phyloP scores from a whole-genome alignment of 2,888 invertebrate species.

The Caenorhabditis zanzibari region DNA sequence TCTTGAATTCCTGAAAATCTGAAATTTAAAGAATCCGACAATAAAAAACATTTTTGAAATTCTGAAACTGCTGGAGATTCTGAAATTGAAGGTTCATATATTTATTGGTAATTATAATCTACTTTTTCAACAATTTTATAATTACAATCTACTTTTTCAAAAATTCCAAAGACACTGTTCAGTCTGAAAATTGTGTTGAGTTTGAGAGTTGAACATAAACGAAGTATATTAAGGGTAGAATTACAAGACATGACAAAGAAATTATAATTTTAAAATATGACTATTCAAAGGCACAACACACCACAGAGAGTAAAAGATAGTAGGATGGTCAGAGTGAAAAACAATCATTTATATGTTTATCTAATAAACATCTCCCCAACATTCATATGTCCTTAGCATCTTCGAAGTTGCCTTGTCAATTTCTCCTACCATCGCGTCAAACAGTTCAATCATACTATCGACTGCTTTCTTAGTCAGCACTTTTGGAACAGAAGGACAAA shows the following conservation, averaged over 20 bases:
- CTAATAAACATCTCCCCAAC: slow-evolving; percentile 30
- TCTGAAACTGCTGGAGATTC: no score
- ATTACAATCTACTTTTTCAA: no score
- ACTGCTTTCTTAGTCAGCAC: slow-evolving; percentile 62
- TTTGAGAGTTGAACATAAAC: no score
- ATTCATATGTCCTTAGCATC: slow-evolving; percentile 38
- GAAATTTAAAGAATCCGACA: no score
- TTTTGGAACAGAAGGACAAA: slow-evolving; percentile 44
- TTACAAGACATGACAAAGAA: neutral
- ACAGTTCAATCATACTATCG: slow-evolving; percentile 59
- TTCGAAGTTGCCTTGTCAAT: slow-evolving; percentile 48
- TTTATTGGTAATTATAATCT: no score
- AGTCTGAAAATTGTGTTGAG: no score
- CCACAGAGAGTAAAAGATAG: neutral
- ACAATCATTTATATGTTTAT: neutral
- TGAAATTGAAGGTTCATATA: no score
- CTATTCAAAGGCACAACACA: neutral
- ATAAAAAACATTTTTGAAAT: no score
- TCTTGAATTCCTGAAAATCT: no score
- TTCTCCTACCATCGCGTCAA: slow-evolving; percentile 29
- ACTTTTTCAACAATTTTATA: no score
- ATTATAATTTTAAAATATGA: neutral
- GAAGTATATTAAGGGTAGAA: neutral
- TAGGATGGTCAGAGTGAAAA: neutral
- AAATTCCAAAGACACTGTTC: no score